Base-by-base conservation (phyloP, 2,113 vertebrate species). In the Cyprinodon brontotheroides region DNA sequence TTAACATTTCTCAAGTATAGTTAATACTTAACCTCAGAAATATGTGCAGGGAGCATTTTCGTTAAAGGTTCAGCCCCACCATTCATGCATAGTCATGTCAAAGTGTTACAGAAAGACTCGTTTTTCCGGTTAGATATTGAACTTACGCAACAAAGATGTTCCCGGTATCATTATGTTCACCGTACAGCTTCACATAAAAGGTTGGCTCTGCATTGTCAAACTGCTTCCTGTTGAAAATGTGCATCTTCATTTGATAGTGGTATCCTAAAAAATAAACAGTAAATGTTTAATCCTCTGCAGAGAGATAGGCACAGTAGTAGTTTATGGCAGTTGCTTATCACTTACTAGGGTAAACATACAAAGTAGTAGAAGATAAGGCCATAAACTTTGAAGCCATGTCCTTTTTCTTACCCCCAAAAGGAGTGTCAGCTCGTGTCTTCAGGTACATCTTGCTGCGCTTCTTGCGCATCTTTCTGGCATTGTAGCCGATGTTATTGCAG, bases 241-340 rank as follows among this genome's bases (percentile, higher is more conserved):
- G 97, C 94, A 99, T 96, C 92, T 99, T 99, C 96, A 99, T 94
- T 92, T 99, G 98, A 77, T 98, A 99, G 59, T 99, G 98, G 89
- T 95, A 98, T 43, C 98, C 98, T 99, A 12, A 17, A 61, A 59
- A 6, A 6, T 4, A 71, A 75, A 0, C 50, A 11, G 43, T 87
- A 79, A 61, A 66, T 53, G 17, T 0, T 68, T 61, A 4, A 77
- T n/a, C 43, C 3, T 45, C 4, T 0, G 11, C 1, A n/a, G 9
- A 7, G 29, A 29, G 29, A 29, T 41, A 65, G 71, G 36, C 20
- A 10, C 17, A 65, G 61, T 74, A 29, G n/a, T 36, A 11, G 38
- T 22, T 20, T 45, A 38, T 0, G 36, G 43, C 65, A 39, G 6
- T 7, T 10, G 0, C 43, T 80, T 68, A 80, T 82, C 76, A 65